phyloP scores from a whole-genome alignment of 2,113 vertebrate genomes.

The Mirza zaza region DNA sequence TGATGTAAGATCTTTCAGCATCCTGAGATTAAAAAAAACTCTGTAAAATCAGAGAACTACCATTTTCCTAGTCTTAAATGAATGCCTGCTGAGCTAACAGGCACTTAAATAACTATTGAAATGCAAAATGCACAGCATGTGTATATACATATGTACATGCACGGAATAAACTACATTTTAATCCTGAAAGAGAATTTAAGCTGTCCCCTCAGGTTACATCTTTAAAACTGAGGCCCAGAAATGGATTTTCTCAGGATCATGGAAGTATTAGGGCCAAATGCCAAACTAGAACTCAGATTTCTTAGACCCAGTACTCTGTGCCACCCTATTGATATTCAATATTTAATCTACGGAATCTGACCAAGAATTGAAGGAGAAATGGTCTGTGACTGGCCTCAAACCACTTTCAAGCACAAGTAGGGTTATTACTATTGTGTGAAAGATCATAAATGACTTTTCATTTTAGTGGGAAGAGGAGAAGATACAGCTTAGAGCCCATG shows the following conservation, averaged over 20 bases:
- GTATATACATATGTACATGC: background rate
- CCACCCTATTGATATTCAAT: background rate
- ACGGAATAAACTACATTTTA: background rate
- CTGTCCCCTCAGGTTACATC: background rate
- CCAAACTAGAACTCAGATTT: background rate
- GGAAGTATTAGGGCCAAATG: background rate
- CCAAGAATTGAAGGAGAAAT: background rate
- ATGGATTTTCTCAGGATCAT: background rate
- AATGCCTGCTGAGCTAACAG: background rate
- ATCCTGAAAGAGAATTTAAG: background rate
- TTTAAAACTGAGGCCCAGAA: slow-evolving; percentile 4
- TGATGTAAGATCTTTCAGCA: background rate
- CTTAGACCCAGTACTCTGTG: background rate
- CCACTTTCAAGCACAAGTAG: background rate
- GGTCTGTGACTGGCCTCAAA: background rate
- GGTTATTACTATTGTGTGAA: background rate
- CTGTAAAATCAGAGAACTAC: background rate
- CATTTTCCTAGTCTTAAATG: background rate
- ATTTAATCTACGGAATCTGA: background rate
- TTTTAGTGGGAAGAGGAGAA: background rate
- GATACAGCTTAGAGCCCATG: background rate
- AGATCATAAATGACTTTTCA: background rate
- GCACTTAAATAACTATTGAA: background rate
- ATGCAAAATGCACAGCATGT: background rate
- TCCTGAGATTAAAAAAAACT: background rate